Conservation (phyloP, 2,888 invertebrate genomes). For the Pristionchus maxplancki region DNA sequence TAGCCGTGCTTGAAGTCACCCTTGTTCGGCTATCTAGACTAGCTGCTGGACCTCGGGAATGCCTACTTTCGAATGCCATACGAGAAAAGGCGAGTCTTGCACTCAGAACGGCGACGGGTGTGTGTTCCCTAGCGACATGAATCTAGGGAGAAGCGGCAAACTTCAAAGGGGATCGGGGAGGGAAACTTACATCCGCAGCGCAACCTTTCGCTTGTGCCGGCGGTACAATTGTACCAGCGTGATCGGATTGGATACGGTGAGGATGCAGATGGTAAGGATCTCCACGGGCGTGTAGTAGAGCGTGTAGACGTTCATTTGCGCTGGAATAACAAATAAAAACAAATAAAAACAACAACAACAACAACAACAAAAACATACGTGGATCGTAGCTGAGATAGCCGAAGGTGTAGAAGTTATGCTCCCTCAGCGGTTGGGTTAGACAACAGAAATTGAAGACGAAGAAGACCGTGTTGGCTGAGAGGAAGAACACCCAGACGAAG, state of each 20-base stretch:
- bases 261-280: slow-evolving; percentile 69
- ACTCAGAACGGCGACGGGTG: not conserved
- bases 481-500: slow-evolving; percentile 71
- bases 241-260: slow-evolving; percentile 75
- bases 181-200: slow-evolving; percentile 72
- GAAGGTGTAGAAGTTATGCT: slow-evolving; percentile 75
- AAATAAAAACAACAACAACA: not conserved
- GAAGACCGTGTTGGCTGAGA: slow-evolving; percentile 68
- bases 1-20: slow-evolving; percentile 34
- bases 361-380: not conserved
- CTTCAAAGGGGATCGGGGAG: not conserved
- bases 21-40: not conserved
- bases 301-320: slow-evolving; percentile 70
- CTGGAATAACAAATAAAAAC: slow-evolving; percentile 6
- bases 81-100: slow-evolving; percentile 9
- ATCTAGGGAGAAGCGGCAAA: not conserved
- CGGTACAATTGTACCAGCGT: slow-evolving; percentile 75
- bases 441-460: slow-evolving; percentile 73
- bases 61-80: not conserved
- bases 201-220: slow-evolving; percentile 75
- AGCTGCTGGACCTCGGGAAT: not conserved
- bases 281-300: slow-evolving; percentile 75
- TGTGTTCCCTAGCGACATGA: slow-evolving; percentile 31
- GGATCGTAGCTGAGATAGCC: slow-evolving; percentile 61
- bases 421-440: slow-evolving; percentile 71